Conservation (phyloP, 2,113 vertebrate species). For the Eolophus roseicapilla region DNA sequence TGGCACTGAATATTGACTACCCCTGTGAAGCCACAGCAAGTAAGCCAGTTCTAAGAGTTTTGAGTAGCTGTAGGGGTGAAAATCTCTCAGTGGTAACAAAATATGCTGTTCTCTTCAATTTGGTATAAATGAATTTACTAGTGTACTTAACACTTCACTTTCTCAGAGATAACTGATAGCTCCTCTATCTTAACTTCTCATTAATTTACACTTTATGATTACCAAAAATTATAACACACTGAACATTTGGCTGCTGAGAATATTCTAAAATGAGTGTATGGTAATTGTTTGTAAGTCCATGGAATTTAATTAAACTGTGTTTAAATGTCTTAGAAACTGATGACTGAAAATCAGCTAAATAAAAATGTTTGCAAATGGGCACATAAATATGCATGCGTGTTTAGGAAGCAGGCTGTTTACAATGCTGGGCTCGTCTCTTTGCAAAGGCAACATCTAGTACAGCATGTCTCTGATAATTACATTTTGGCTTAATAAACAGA, state of each 20-base stretch:
- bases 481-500: conserved; percentile 58
- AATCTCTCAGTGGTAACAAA: background rate
- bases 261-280: background rate
- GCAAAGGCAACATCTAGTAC: conserved; percentile 12
- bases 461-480: conserved; percentile 44
- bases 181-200: background rate
- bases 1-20: background rate
- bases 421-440: background rate
- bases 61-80: background rate
- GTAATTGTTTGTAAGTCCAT: conserved; percentile 1
- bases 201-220: background rate
- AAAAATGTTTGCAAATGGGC: conserved; percentile 51
- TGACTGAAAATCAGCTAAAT: conserved; percentile 36
- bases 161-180: background rate
- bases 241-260: background rate
- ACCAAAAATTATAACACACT: background rate
- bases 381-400: background rate
- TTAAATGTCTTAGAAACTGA: conserved; percentile 25
- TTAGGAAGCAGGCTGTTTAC: conserved; percentile 3
- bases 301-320: conserved; percentile 52
- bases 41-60: background rate
- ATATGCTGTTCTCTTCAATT: background rate
- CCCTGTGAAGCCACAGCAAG: accelerated
- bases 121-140: background rate
- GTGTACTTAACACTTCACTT: background rate